These are phyloP conservation scores for Xestia c-nigrum DNA, from an alignment of 2,888 invertebrate species.

Conservation along the genomic window DNA sequence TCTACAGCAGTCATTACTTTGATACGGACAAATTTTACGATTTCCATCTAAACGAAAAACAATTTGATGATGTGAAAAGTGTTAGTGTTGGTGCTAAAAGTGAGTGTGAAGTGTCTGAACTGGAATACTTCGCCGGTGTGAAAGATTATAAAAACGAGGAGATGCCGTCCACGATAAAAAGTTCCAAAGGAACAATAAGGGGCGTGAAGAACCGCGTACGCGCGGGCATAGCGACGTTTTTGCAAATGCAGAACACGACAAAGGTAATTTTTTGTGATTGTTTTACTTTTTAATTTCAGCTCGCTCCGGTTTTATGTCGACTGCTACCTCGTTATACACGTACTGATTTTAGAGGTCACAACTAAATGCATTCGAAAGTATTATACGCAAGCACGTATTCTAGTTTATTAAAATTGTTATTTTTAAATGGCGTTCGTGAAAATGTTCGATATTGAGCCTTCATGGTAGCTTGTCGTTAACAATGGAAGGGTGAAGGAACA, in stretches of 20 bases:
- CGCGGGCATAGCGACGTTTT: constrained; percentile 98
- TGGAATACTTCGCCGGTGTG: constrained; percentile 95
- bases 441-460: constrained; percentile 80
- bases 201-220: constrained; percentile 98
- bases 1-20: constrained; percentile 91
- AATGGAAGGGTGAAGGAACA: constrained; percentile 72
- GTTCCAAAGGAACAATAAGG: constrained; percentile 97
- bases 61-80: constrained; percentile 89
- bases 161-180: constrained; percentile 95
- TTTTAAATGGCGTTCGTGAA: constrained; percentile 65
- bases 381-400: constrained; percentile 74
- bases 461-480: constrained; percentile 77
- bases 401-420: constrained; percentile 79
- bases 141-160: constrained; percentile 93
- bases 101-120: constrained; percentile 87
- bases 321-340: constrained; percentile 80
- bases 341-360: constrained; percentile 86
- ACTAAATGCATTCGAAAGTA: constrained; percentile 84
- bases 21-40: constrained; percentile 95
- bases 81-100: constrained; percentile 84
- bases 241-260: constrained; percentile 94
- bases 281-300: constrained; percentile 73
- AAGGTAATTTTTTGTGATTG: constrained; percentile 92
- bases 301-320: constrained; percentile 66
- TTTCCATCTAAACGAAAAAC: constrained; percentile 95